A percentile compares a stretch with the other conserved stretches of the same genome.
Conservation (phyloP, 2,797 vertebrate species). For the Coracias cyanogaster region DNA sequence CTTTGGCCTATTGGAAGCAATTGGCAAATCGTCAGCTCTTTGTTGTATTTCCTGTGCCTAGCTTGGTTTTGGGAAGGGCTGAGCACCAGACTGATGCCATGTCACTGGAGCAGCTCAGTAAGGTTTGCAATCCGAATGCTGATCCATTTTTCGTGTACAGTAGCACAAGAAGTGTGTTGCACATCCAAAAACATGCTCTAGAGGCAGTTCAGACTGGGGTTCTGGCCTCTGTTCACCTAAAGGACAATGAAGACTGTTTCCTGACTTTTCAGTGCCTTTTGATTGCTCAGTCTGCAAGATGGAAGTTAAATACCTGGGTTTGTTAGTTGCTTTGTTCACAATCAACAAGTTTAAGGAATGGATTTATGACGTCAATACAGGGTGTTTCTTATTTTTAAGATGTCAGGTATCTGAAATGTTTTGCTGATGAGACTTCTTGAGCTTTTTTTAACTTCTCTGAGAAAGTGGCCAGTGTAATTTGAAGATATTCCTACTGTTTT, state of each 20-base stretch:
- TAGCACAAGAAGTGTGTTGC: not conserved
- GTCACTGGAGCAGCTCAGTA: not conserved
- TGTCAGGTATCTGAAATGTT: not conserved
- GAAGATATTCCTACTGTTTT: rapidly evolving
- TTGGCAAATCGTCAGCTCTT: not conserved
- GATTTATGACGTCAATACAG: not conserved
- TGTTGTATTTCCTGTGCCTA: not conserved
- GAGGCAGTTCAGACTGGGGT: not conserved
- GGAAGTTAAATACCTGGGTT: not conserved
- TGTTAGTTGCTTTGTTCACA: not conserved
- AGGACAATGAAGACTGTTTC: not conserved
- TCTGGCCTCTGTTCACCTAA: not conserved
- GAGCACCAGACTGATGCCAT: not conserved
- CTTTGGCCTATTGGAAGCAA: not conserved
- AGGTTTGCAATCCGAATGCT: not conserved
- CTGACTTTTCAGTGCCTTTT: not conserved
- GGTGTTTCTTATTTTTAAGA: not conserved
- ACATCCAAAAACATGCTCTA: rapidly evolving
- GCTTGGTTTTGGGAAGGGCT: not conserved
- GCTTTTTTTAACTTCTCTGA: not conserved
- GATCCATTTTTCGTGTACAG: rapidly evolving
- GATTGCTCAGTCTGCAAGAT: not conserved
- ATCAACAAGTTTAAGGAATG: not conserved
- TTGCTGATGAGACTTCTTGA: not conserved
- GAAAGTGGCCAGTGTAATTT: not conserved